Evolutionary conservation across 2,113 vertebrate genomes (phyloP).

Genomic region (Hirundichthys speculiger): DNA sequence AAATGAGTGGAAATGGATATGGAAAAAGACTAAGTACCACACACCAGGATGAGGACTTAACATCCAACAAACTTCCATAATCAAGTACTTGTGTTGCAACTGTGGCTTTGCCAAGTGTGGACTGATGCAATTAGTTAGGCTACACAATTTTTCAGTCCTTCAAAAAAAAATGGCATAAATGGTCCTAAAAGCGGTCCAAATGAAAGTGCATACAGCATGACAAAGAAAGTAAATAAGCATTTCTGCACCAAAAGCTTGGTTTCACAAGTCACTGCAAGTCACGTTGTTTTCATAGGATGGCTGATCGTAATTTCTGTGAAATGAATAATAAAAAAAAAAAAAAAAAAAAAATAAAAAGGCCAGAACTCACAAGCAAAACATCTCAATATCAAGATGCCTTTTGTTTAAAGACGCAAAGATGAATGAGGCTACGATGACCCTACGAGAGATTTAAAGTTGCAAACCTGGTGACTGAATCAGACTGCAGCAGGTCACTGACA

Average conservation of each 20-base stretch:
- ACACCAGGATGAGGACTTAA: conserved; percentile 24
- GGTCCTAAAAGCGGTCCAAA: too few relatives aligned
- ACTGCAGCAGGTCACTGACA: conserved; percentile 42
- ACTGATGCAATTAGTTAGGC: conserved; percentile 44
- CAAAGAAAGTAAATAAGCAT: conserved; percentile 14
- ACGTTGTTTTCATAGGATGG: too few relatives aligned
- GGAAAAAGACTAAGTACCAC: conserved; percentile 8
- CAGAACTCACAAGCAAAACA: too few relatives aligned
- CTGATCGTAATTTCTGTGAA: too few relatives aligned
- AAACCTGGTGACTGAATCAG: conserved; percentile 17
- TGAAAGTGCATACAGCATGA: not conserved
- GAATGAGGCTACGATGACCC: conserved; percentile 4
- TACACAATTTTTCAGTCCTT: conserved; percentile 11
- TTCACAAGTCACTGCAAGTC: too few relatives aligned
- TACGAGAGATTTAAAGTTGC: conserved; percentile 27
- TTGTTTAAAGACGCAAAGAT: conserved; percentile 5
- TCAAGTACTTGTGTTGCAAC: conserved; percentile 27
- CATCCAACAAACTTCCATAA: conserved; percentile 18
- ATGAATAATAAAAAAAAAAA: too few relatives aligned
- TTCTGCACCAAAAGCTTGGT: too few relatives aligned
- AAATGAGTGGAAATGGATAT: conserved; percentile 14
- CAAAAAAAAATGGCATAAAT: too few relatives aligned
- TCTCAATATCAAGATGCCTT: not conserved
- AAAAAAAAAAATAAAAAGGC: not conserved
- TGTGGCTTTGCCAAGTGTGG: conserved; percentile 21